Evolutionary conservation across 2,888 invertebrate species (phyloP), one percentile per base, ranked within the genome.

Genomic region (Caenorhabditis japonica): DNA sequence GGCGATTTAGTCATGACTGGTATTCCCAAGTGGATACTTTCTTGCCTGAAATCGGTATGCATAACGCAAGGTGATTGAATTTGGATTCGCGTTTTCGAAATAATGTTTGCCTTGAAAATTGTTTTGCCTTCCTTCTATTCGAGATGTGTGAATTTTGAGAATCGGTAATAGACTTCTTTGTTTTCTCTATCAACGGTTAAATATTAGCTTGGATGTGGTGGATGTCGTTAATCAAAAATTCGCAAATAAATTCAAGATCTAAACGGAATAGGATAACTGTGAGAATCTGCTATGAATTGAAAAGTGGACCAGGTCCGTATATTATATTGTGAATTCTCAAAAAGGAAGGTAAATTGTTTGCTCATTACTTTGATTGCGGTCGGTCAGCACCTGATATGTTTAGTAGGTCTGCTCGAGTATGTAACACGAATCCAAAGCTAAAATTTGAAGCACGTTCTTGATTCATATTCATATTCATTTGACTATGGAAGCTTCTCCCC

Each of bases 301-400:
- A n/a, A n/a, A n/a, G n/a, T n/a, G n/a, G n/a, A n/a, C n/a, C n/a
- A n/a, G n/a, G n/a, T n/a, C n/a, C n/a, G n/a, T n/a, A n/a, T n/a
- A n/a, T n/a, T n/a, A n/a, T n/a, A n/a, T n/a, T n/a, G n/a, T n/a
- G n/a, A n/a, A n/a, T 30, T 30, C 10, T 23, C 49, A 38, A 27
- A 39, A 39, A 27, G 36, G 27, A 27, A 44, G 19, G 15, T 46
- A 44, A 46, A 73, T 30, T 78, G 64, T 79, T 79, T 76, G 76
- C 74, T 73, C 76, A 79, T 79, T 76, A 79, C 78, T 76, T 74
- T 79, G 78, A 79, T 79, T 79, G 78, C 55, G 70, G 51, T 62
- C 53, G 70, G 68, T 62, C 53, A 73, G 68, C 69, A 75, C 72
- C 69, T 64, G 44, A 38, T n/a, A 17, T 38, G 38, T 17, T 2